phyloP scores from a whole-genome alignment of 2,113 vertebrate genomes.

The Orientallactaga bullata region DNA sequence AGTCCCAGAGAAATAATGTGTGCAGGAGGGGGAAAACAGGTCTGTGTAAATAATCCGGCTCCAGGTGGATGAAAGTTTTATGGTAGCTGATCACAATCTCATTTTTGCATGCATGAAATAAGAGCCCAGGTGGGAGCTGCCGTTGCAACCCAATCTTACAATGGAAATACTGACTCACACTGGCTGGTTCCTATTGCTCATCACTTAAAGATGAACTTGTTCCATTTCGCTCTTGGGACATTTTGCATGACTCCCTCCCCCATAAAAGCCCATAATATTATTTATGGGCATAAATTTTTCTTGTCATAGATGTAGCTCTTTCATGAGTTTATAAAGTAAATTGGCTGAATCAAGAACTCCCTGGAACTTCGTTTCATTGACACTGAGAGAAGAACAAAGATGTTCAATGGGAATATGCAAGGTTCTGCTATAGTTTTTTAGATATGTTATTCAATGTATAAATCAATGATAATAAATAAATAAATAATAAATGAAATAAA shows the following conservation, averaged over 20 bases:
- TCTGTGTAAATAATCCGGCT: constrained; percentile 82
- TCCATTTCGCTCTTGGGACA: constrained; percentile 84
- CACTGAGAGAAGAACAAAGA: constrained; percentile 24
- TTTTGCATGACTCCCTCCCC: constrained; percentile 69
- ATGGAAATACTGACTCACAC: constrained; percentile 82
- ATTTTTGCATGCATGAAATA: constrained; percentile 77
- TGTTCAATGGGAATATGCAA: constrained; percentile 44
- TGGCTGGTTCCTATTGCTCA: constrained; percentile 87
- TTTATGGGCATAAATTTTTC: constrained; percentile 68
- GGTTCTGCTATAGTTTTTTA: constrained; percentile 69
- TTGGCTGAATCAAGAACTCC: constrained; percentile 69
- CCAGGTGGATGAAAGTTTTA: constrained; percentile 85
- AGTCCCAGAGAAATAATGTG: constrained; percentile 52
- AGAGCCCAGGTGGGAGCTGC: constrained; percentile 70
- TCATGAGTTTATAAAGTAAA: constrained; percentile 61
- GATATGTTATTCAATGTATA: constrained; percentile 3
- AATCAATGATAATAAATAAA: constrained; percentile 7
- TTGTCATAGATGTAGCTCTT: constrained; percentile 68
- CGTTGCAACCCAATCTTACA: constrained; percentile 83
- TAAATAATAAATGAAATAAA: too few species aligned
- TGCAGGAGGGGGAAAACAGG: constrained; percentile 66
- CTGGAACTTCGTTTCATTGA: constrained; percentile 80
- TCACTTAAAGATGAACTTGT: constrained; percentile 90
- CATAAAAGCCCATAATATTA: constrained; percentile 42
- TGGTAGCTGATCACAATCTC: constrained; percentile 84